Percentiles rank a stretch among this genome's conserved stretches.
These are phyloP conservation scores for Colostygia pectinataria DNA, from an alignment of 2,888 invertebrate genomes.

Conservation along the genomic window DNA sequence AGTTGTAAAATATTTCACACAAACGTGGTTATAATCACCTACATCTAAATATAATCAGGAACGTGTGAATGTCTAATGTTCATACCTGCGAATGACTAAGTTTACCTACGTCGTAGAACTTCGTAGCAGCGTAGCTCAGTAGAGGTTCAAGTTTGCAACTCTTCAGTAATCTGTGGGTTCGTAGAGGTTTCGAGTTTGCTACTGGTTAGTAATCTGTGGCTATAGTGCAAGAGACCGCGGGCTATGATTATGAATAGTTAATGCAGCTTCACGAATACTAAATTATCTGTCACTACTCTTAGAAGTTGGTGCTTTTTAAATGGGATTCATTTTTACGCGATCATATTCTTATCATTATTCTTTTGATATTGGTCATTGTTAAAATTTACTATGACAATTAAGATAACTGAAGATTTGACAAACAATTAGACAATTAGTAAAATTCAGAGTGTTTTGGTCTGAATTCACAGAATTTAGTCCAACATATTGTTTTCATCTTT, in stretches of 20 bases:
- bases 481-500: conserved; percentile 6
- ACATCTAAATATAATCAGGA: too few species aligned
- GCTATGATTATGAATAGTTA: conserved; percentile 4
- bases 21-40: too few species aligned
- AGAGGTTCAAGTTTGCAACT: conserved; percentile 14
- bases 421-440: too few species aligned
- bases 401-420: too few species aligned
- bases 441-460: too few species aligned
- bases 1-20: too few species aligned
- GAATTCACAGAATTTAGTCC: too few species aligned
- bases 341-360: too few species aligned
- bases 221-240: conserved; percentile 3
- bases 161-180: conserved; percentile 14
- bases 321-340: too few species aligned
- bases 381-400: too few species aligned
- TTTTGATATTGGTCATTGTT: too few species aligned
- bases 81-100: conserved; percentile 6
- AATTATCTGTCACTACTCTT: not conserved
- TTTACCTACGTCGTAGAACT: conserved; percentile 6
- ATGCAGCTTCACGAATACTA: conserved; percentile 8
- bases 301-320: too few species aligned
- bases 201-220: conserved; percentile 14
- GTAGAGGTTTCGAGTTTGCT: conserved; percentile 17
- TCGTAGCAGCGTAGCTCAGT: not conserved
- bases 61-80: not conserved